A percentile compares a stretch with the other conserved stretches of the same genome.
Evolutionary conservation across 1,140 invertebrate genomes (phyloP).

Genomic region (Drosophila santomea): DNA sequence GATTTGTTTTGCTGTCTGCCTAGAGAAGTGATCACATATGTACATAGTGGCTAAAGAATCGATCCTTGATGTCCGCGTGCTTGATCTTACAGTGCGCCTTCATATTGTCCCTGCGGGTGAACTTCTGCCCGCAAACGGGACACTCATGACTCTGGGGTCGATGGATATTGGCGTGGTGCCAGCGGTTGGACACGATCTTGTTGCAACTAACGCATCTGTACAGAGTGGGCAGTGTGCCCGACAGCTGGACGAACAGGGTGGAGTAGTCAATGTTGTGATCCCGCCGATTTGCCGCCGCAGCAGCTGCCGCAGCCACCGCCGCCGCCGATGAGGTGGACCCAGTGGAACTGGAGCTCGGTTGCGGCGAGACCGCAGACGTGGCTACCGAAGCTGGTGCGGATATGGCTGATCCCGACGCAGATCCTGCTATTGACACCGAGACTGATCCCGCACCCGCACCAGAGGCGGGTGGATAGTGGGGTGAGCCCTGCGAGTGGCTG

Average conservation of each 20-base stretch:
- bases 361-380: slow-evolving; percentile 40
- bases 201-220: slow-evolving; percentile 86
- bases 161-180: slow-evolving; percentile 90
- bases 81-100: slow-evolving; percentile 90
- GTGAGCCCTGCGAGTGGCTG: slow-evolving; percentile 45
- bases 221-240: slow-evolving; percentile 81
- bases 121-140: slow-evolving; percentile 88
- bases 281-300: slow-evolving; percentile 76
- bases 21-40: slow-evolving; percentile 86
- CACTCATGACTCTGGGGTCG: slow-evolving; percentile 89
- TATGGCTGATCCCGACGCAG: slow-evolving; percentile 20
- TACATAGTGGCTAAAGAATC: slow-evolving; percentile 85
- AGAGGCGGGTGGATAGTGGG: slow-evolving; percentile 54
- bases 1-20: slow-evolving; percentile 68
- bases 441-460: slow-evolving; percentile 17
- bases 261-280: slow-evolving; percentile 85
- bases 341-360: slow-evolving; percentile 61
- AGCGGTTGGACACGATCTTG: slow-evolving; percentile 90
- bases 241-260: slow-evolving; percentile 81
- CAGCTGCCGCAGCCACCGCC: slow-evolving; percentile 52
- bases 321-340: slow-evolving; percentile 50
- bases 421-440: slow-evolving; percentile 14
- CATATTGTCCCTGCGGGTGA: slow-evolving; percentile 90
- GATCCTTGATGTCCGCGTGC: slow-evolving; percentile 86
- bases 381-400: slow-evolving; percentile 28